Evolutionary conservation across 2,888 invertebrate genomes (phyloP), one percentile per base, ranked within the genome.

Genomic region (Nymphalis c-album): DNA sequence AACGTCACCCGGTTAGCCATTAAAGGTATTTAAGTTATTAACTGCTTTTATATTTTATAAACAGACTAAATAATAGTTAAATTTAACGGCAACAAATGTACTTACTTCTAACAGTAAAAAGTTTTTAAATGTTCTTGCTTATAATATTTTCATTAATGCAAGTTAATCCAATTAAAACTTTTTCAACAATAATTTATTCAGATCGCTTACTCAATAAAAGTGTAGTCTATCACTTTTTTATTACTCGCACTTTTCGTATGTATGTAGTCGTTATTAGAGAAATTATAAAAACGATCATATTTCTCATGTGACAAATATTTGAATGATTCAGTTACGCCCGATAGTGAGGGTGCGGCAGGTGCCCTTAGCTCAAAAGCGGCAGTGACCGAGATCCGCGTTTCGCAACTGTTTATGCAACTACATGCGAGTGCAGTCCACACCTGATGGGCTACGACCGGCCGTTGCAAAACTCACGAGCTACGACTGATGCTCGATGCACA

Each of bases 321-420:
- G 26, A 67, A 71, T 65, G 69, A 65, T 69, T 71, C 69, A 67
- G 59, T 67, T 69, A 8, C 40, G 31, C 53, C 59, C 63, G 53
- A 68, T 70, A 70, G 62, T 61, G 51, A 67, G 71, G 91, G 90
- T 87, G 80, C 77, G 79, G 78, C 77, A 71, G 75, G 77, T 80
- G 83, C 83, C 83, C 83, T 84, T 82, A 82, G 79, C 78, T 77
- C 78, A 78, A 80, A 82, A 79, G 82, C 89, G 90, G 87, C 91
- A 91, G 91, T 91, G 91, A 91, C 91, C 91, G 90, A 88, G 88
- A 90, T 91, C 84, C 85, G 78, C 51, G 82, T 91, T 82, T 89
- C 84, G 85, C 87, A 91, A 91, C 77, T 69, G 70, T 90, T 91
- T 90, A 91, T 91, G 91, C 91, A 91, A 91, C 85, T 86, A 86